Evolutionary conservation across 2,888 invertebrate species (phyloP), one percentile per base, ranked within the genome.

Genomic region (Synanthedon andrenaeformis): DNA sequence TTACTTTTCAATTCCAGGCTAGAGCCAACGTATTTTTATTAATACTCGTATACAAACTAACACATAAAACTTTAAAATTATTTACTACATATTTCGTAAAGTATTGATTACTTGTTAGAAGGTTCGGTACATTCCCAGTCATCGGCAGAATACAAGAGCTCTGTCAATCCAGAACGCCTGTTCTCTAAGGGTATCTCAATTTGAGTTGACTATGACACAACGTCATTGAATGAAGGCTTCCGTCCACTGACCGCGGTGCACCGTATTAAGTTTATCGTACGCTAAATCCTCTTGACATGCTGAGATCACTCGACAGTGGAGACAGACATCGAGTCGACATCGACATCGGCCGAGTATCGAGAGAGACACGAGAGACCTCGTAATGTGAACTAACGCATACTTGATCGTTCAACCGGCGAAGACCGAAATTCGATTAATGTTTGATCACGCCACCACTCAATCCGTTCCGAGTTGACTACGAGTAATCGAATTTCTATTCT

Each of bases 391-490:
- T 75, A 75, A 75, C 76, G 76, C 72, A 72, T 72, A 74, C 82
- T 82, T 77, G 80, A 78, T 78, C 76, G 74, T 70, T 66, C 74
- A 69, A 67, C 65, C 60, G 68, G 62, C 69, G 77, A 72, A 76
- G 71, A 76, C 76, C 76, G 75, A 82, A 77, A 85, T 83, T 79
- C 83, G 82, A 85, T 85, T 83, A 83, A 81, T 76, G 79, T 76
- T 80, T 70, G 74, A 77, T 67, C 69, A 70, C 67, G 65, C 70
- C 69, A 66, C 74, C 70, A 73, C 71, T 72, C 72, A 69, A 72
- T 69, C 66, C 63, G 67, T 66, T 74, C 74, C 73, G 66, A 78
- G 72, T 74, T 72, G 70, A 70, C 68, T 72, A 66, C 69, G 65
- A 72, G 68, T 79, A 77, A 77, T 78, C 72, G 74, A 76, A 79